Base-by-base conservation (phyloP, 2,888 invertebrate genomes). In the Nemapogon koenigi region DNA sequence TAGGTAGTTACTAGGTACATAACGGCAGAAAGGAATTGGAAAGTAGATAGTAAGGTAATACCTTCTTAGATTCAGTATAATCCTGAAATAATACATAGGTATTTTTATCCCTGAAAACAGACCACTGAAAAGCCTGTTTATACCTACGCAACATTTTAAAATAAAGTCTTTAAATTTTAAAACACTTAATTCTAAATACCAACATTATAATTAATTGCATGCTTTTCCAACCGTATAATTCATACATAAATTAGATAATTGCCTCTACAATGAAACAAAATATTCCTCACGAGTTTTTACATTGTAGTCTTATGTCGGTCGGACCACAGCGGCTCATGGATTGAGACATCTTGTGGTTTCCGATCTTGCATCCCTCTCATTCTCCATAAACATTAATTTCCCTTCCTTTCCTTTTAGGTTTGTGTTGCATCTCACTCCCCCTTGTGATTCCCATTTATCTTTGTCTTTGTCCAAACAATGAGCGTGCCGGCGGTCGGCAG, bases 321-420 rank as follows among this genome's bases (percentile, higher is more conserved):
- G 18, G 78, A 73, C 76, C 78, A 75, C 76, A 75, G 66, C 60
- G 65, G 62, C 67, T 71, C 68, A 65, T 70, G 71, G 78, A 78
- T 78, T 78, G 72, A 78, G 78, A 78, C 75, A 76, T 78, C 76
- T 75, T 76, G 78, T 76, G 75, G 78, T 78, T 78, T 78, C 73
- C 73, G 73, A 76, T 75, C 62, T 53, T 52, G 49, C 58, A 55
- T 78, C 78, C 57, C 65, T 65, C 62, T 78, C 62, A 50, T 49
- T 50, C 75, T 48, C 48, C 49, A 43, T 42, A 46, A 49, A 54
- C 46, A 46, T 51, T 49, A 51, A 47, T 51, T 52, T 53, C 60
- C 71, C 59, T 62, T 72, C 72, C 66, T 62, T 62, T 76, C 75
- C 61, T 58, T 59, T 37, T 17, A 59, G 58, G 62, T 64, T 62